Percentiles rank a stretch among this genome's conserved stretches.
These are phyloP conservation scores for Probaryconus sp. DNA, from an alignment of 1,140 invertebrate genomes.

Conservation along the genomic window DNA sequence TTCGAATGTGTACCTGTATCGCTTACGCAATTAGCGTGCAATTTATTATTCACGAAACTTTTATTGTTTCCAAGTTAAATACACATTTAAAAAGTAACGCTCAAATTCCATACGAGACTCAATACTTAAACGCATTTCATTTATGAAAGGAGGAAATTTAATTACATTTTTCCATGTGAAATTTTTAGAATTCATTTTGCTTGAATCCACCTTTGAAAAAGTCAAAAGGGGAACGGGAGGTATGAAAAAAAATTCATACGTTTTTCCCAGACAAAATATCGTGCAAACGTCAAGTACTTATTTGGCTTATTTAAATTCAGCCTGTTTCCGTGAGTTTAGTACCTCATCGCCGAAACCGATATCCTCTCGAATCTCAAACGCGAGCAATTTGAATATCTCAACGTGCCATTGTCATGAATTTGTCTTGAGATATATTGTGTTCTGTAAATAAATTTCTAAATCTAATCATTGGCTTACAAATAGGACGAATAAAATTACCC, in stretches of 20 bases:
- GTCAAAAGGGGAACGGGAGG: too few species aligned
- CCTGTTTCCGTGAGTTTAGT: slow-evolving; percentile 42
- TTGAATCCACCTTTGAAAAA: slow-evolving; percentile 10
- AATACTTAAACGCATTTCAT: too few species aligned
- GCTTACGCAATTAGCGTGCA: too few species aligned
- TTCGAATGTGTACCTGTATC: too few species aligned
- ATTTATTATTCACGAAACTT: too few species aligned
- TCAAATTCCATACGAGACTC: slow-evolving; percentile 20
- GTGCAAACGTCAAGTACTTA: slow-evolving; percentile 36
- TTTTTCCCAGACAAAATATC: slow-evolving; percentile 32
- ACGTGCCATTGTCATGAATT: slow-evolving; percentile 48
- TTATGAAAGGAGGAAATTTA: slow-evolving; percentile 25
- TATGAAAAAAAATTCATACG: slow-evolving; percentile 12
- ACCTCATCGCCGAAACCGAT: slow-evolving; percentile 50
- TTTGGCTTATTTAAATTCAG: slow-evolving; percentile 56
- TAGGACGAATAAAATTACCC: too few species aligned
- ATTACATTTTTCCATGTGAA: slow-evolving; percentile 15
- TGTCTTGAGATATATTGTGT: slow-evolving; percentile 25
- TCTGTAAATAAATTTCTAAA: slow-evolving; percentile 14
- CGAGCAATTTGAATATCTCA: slow-evolving; percentile 58
- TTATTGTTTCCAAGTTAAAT: slow-evolving; percentile 12
- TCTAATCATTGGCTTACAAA: too few species aligned
- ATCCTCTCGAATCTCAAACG: slow-evolving; percentile 40
- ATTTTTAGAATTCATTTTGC: slow-evolving; percentile 17
- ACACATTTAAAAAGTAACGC: too few species aligned